Evolutionary conservation across 2,113 vertebrate genomes (phyloP).

Genomic region (Heterotilapia buettikoferi): DNA sequence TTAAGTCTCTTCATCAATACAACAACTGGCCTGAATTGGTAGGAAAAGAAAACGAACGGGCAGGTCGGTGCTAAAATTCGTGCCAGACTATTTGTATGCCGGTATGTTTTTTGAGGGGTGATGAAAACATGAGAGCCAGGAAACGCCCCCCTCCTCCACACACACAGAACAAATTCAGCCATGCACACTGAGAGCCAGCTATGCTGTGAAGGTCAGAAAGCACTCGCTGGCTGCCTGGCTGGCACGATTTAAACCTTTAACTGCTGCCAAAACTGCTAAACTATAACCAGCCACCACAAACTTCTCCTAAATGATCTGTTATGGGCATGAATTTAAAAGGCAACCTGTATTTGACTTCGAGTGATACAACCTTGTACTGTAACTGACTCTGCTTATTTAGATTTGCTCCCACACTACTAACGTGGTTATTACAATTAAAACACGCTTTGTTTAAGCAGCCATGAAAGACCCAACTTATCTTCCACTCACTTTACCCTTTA

Average conservation of each 20-base stretch:
- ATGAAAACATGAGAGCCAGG: neutral
- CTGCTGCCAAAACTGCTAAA: neutral
- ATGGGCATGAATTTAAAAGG: neutral
- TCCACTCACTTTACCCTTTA: neutral
- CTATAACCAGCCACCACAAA: neutral
- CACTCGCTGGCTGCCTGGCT: neutral
- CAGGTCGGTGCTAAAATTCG: neutral
- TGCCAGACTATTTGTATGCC: neutral
- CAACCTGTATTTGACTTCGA: neutral
- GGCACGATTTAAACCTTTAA: neutral
- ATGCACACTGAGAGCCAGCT: neutral
- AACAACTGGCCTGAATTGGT: neutral
- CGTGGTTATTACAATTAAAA: neutral
- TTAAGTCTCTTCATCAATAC: neutral
- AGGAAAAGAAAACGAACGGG: neutral
- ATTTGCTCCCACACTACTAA: neutral
- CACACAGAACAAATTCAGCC: neutral
- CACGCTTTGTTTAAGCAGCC: neutral
- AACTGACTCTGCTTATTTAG: neutral
- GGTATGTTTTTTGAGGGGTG: neutral
- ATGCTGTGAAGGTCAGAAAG: neutral
- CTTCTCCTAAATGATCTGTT: neutral
- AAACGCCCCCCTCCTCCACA: neutral
- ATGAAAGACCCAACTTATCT: neutral
- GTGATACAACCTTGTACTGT: neutral